phyloP scores from a whole-genome alignment of 2,797 vertebrate genomes.

The Micromesistius poutassou region DNA sequence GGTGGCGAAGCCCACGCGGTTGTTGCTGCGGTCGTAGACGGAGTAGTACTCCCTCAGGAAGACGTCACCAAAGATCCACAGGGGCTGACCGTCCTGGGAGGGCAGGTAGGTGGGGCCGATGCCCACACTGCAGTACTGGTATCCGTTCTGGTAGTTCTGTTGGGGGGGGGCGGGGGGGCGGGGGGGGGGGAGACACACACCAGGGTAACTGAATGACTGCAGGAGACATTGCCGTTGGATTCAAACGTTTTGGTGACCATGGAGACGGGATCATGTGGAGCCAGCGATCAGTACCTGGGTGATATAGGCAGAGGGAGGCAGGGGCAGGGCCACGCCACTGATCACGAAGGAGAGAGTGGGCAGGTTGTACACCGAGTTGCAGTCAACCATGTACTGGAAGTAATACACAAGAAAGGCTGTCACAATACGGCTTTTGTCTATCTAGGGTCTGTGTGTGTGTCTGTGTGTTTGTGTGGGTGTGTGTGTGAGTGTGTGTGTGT shows the following conservation, averaged over 20 bases:
- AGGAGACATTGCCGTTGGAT: not conserved
- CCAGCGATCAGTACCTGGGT: slow-evolving; percentile 18
- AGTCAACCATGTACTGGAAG: slow-evolving; percentile 69
- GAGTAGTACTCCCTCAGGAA: slow-evolving; percentile 80
- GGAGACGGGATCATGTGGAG: not conserved
- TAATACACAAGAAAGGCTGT: slow-evolving; percentile 14
- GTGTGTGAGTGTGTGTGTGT: not conserved
- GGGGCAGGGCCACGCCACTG: slow-evolving; percentile 54
- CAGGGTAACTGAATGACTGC: not conserved
- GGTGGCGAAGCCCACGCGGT: slow-evolving; percentile 70
- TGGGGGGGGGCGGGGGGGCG: not conserved
- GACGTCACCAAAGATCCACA: slow-evolving; percentile 79
- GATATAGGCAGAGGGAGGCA: slow-evolving; percentile 70
- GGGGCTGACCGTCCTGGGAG: slow-evolving; percentile 59
- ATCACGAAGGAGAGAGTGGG: slow-evolving; percentile 72
- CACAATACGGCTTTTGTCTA: not conserved
- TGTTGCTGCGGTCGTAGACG: slow-evolving; percentile 67
- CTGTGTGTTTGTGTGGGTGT: not conserved
- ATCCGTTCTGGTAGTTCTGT: slow-evolving; percentile 33
- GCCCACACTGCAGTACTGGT: slow-evolving; percentile 59
- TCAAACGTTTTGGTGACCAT: too few species aligned
- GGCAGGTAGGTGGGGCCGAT: slow-evolving; percentile 71
- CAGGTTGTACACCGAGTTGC: slow-evolving; percentile 54
- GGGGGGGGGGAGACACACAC: not conserved
- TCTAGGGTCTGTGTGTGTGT: not conserved